Base-by-base conservation (phyloP, 1,140 invertebrate species). In the Coelopa frigida region DNA sequence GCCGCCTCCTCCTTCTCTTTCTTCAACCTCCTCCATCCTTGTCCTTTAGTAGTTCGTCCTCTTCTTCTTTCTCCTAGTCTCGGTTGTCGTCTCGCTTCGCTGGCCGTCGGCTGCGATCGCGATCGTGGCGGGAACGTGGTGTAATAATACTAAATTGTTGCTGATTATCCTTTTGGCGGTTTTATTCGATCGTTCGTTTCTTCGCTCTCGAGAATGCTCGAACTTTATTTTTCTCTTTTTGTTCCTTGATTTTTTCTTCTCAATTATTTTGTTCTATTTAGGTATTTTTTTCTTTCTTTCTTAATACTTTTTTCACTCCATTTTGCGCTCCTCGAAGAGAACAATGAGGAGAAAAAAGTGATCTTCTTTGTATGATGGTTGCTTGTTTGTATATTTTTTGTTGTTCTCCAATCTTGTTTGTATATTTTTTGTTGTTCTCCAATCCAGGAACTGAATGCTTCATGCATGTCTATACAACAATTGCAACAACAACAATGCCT, bases 81-180 rank as follows among this genome's bases (percentile, higher is more conserved):
- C n/a, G n/a, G n/a, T n/a, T n/a, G n/a, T n/a, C n/a, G n/a, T n/a
- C n/a, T n/a, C n/a, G n/a, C n/a, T n/a, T n/a, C n/a, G n/a, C n/a
- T n/a, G n/a, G n/a, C n/a, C n/a, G n/a, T n/a, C n/a, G n/a, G n/a
- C n/a, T n/a, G n/a, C 23, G 37, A 52, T 51, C 57, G 52, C 53
- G 59, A 62, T 59, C 57, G 59, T 53, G 62, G 57, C 59, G 57
- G 56, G 61, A 65, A 65, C 62, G 62, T 66, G 60, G 62, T 67
- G 63, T 67, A 67, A 67, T 67, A 63, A 66, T 63, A 66, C 57
- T 66, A 67, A 67, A 67, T 67, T 67, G 63, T 66, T 63, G 63
- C 63, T 66, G 63, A 67, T 67, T 67, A 67, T 66, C 63, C 63
- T 63, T 66, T 66, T 66, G 61, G 62, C 62, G 62, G 62, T 66